Evolutionary conservation across 2,888 invertebrate species (phyloP).

Genomic region (Abscondita cerata): DNA sequence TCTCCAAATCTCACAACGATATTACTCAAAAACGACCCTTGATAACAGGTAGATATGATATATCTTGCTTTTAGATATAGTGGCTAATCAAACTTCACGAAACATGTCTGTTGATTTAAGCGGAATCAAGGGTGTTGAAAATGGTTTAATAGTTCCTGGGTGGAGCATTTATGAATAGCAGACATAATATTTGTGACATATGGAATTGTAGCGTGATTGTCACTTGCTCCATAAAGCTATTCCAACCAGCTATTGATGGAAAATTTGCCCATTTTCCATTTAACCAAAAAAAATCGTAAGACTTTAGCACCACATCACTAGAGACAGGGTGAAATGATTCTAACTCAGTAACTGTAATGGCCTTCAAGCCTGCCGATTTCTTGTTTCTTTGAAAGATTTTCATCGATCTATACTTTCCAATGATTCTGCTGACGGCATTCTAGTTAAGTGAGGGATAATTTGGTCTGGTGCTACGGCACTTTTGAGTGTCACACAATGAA

Average conservation of each 20-base stretch:
- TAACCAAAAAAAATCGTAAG: neutral
- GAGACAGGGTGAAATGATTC: neutral
- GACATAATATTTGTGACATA: slow-evolving; percentile 1
- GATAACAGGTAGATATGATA: neutral
- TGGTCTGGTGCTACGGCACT: neutral
- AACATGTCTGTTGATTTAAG: neutral
- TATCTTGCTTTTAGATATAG: neutral
- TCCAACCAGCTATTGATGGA: neutral
- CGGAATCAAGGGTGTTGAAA: neutral
- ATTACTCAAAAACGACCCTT: neutral
- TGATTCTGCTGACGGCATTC: too few species aligned
- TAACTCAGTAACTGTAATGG: neutral
- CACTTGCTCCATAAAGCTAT: neutral
- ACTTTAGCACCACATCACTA: neutral
- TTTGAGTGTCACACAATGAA: neutral
- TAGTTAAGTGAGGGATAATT: neutral
- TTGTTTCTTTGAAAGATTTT: neutral
- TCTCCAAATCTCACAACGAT: neutral
- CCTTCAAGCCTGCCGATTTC: neutral
- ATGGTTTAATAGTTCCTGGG: neutral
- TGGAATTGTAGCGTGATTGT: neutral
- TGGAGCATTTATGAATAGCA: neutral
- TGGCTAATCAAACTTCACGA: neutral
- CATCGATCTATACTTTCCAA: neutral
- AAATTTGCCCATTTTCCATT: neutral